Evolutionary conservation across 2,113 vertebrate species (phyloP).

Genomic region (Sturnira hondurensis): DNA sequence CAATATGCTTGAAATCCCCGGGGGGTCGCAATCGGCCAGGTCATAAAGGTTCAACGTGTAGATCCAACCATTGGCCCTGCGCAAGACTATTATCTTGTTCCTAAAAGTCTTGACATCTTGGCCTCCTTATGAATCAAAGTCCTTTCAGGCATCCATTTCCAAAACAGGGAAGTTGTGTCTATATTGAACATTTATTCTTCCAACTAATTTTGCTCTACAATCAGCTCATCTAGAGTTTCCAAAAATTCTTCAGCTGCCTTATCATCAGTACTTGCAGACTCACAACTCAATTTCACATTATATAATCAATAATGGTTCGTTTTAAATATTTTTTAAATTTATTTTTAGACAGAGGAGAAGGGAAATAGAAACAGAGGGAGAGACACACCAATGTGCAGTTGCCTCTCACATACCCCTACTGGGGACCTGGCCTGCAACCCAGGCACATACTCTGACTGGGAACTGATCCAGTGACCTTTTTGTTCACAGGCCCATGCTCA

Average conservation of each 20-base stretch:
- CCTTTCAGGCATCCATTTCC: background rate
- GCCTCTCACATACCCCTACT: no score
- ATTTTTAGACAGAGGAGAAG: no score
- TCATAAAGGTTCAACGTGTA: background rate
- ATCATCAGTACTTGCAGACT: background rate
- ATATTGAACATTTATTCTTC: background rate
- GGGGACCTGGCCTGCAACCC: no score
- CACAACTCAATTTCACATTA: background rate
- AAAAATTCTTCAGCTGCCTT: background rate
- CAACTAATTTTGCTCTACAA: background rate
- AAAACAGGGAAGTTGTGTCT: background rate
- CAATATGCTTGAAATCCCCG: background rate
- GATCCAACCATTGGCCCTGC: background rate
- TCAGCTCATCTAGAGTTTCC: background rate
- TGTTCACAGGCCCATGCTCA: no score
- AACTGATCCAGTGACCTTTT: no score
- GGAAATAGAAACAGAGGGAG: no score
- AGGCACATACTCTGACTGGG: no score
- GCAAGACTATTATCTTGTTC: background rate
- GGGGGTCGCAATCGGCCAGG: background rate
- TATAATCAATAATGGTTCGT: background rate
- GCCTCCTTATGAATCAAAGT: background rate
- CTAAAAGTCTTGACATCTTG: background rate
- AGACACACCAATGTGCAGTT: no score
- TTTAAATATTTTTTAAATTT: no score